These are phyloP conservation scores for Upupa epops DNA, from an alignment of 2,113 vertebrate genomes.

Conservation along the genomic window DNA sequence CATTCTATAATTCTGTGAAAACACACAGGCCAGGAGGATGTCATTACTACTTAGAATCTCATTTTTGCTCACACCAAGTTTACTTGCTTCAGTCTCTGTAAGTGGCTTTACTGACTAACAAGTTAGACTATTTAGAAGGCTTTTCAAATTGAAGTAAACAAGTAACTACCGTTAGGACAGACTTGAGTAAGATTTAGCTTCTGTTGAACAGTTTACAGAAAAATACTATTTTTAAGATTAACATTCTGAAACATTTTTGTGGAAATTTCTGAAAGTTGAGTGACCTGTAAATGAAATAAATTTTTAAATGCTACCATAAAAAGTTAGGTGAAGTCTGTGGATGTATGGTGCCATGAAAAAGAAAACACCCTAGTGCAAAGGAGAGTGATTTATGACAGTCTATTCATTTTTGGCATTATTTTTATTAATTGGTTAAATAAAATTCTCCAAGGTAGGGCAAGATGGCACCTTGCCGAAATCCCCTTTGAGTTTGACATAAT, in stretches of 20 bases:
- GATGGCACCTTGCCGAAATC: background rate
- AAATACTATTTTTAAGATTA: background rate
- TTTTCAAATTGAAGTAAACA: background rate
- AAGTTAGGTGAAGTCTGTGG: background rate
- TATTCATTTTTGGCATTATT: background rate
- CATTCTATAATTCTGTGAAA: no score
- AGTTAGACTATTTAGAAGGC: background rate
- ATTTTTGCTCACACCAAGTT: background rate
- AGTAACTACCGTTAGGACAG: background rate
- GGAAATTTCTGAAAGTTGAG: background rate
- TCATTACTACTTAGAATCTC: background rate
- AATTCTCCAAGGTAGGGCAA: background rate
- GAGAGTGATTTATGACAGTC: background rate
- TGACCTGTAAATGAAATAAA: background rate
- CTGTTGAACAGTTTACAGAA: background rate
- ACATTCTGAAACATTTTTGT: background rate
- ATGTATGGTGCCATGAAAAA: background rate
- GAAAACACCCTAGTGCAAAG: background rate
- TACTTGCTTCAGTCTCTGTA: background rate
- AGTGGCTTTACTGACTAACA: background rate
- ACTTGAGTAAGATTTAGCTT: background rate
- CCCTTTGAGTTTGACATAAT: rapidly evolving
- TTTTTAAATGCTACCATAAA: background rate
- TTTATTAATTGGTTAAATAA: background rate
- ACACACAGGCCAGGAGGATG: background rate